A percentile compares a stretch with the other conserved stretches of the same genome.
Conservation (phyloP, 2,797 vertebrate genomes). For the Myiotriccus ornatus region DNA sequence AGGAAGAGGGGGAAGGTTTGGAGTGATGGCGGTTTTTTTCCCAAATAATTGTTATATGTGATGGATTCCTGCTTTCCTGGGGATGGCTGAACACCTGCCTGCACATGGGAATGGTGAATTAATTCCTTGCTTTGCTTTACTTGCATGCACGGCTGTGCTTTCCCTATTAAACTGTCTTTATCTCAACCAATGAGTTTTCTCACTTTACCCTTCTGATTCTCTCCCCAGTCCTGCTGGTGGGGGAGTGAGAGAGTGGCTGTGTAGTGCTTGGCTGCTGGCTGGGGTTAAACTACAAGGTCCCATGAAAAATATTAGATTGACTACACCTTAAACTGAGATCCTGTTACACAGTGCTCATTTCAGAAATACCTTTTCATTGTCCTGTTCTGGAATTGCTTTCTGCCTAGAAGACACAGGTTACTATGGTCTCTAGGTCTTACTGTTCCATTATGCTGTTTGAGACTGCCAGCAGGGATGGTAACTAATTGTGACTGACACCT, state of each 20-base stretch:
- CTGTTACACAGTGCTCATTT: background rate
- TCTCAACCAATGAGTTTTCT: background rate
- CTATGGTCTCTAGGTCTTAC: background rate
- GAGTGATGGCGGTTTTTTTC: background rate
- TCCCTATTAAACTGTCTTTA: background rate
- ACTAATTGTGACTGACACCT: background rate
- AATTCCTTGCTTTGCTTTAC: background rate
- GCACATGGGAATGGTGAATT: background rate
- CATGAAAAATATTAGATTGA: background rate
- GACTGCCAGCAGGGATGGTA: background rate
- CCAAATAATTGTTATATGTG: background rate
- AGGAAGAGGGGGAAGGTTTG: background rate
- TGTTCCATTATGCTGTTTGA: background rate
- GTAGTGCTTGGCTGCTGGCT: background rate
- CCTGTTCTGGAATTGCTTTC: background rate
- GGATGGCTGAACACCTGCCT: background rate
- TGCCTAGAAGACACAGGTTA: background rate
- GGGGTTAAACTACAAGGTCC: background rate
- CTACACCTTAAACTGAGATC: background rate
- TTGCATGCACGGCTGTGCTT: background rate
- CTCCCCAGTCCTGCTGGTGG: background rate
- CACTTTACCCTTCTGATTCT: background rate
- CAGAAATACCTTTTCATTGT: background rate
- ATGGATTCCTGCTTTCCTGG: background rate
- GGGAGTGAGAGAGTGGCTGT: accelerated